Evolutionary conservation across 1,140 invertebrate species (phyloP).

Genomic region (Chlorops oryzae): DNA sequence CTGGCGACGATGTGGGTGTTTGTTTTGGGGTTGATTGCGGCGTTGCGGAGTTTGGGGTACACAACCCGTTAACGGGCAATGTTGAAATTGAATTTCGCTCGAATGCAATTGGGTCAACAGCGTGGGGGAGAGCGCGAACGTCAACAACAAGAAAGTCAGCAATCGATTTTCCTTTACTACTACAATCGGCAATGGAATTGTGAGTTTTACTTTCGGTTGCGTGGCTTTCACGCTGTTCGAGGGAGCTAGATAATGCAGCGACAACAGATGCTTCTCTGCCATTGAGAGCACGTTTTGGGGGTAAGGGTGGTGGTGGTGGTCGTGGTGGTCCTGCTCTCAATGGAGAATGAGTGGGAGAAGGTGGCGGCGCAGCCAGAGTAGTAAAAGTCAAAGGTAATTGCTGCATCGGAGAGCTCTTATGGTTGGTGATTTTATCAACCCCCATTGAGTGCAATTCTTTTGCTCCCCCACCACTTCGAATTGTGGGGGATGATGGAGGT

Average conservation of each 20-base stretch:
- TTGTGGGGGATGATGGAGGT: slow-evolving; percentile 21
- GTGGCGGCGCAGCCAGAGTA: too few species aligned
- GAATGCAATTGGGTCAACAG: slow-evolving; percentile 39
- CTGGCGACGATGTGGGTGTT: not conserved
- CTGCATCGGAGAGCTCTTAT: too few species aligned
- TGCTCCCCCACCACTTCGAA: not conserved
- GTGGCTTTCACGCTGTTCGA: not conserved
- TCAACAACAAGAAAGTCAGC: not conserved
- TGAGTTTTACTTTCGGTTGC: not conserved
- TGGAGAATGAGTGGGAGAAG: slow-evolving; percentile 4
- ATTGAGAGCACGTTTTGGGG: too few species aligned
- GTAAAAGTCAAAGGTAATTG: too few species aligned
- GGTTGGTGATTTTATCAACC: too few species aligned
- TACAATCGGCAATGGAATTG: not conserved
- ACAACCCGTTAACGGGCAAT: slow-evolving; percentile 27
- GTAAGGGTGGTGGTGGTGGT: slow-evolving; percentile 7
- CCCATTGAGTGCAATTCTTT: too few species aligned
- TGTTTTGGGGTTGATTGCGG: not conserved
- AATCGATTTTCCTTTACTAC: slow-evolving; percentile 31
- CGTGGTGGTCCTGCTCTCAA: not conserved
- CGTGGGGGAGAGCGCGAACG: too few species aligned
- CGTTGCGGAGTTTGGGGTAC: not conserved
- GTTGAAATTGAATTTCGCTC: slow-evolving; percentile 29
- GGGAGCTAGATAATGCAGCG: not conserved
- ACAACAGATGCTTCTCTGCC: not conserved